Conservation (phyloP, 2,888 invertebrate genomes). For the Yponomeuta plumbellus region DNA sequence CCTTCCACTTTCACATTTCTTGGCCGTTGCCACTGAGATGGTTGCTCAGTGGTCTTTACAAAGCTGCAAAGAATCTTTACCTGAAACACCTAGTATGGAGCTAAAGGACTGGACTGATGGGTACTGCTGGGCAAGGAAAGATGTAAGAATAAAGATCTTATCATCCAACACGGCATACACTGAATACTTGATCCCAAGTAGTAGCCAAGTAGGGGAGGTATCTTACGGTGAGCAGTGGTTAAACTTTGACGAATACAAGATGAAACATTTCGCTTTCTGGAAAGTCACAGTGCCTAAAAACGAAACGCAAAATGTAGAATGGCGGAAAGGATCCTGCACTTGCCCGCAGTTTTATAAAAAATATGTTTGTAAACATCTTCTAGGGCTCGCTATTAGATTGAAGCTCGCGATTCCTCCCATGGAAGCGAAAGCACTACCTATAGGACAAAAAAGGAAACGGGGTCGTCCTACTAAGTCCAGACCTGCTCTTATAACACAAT, state of each 20-base stretch:
- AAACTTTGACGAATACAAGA: constrained; percentile 25
- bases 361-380: constrained; percentile 24
- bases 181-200: constrained; percentile 11
- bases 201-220: constrained; percentile 19
- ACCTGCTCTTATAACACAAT: constrained; percentile 10
- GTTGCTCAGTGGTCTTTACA: constrained; percentile 25
- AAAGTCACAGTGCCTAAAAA: constrained; percentile 19
- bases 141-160: constrained; percentile 21
- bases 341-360: constrained; percentile 24
- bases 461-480: constrained; percentile 7
- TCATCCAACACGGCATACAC: constrained; percentile 16
- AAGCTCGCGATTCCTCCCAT: constrained; percentile 16
- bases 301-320: constrained; percentile 13
- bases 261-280: constrained; percentile 23
- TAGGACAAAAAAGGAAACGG: constrained; percentile 12
- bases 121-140: constrained; percentile 26
- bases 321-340: constrained; percentile 22
- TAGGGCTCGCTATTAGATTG: constrained; percentile 22
- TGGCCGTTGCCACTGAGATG: constrained; percentile 25
- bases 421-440: constrained; percentile 17
- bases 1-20: constrained; percentile 24
- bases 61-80: background rate
- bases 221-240: constrained; percentile 19
- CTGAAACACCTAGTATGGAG: constrained; percentile 18
- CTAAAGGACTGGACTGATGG: constrained; percentile 25